Evolutionary conservation across 1,140 invertebrate species (phyloP).

Genomic region (Atta texana): DNA sequence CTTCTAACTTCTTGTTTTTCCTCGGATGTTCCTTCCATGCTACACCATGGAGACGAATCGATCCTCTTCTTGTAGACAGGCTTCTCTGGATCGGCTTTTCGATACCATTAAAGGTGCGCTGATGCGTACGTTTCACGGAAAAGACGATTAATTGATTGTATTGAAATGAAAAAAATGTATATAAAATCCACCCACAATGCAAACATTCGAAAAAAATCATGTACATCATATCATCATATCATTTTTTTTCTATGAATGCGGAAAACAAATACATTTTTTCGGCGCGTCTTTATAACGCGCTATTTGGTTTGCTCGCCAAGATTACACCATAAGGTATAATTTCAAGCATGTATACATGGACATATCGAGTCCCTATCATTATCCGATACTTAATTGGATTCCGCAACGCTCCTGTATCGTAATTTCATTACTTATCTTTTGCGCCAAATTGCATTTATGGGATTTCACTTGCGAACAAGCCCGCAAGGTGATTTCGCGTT

Average conservation of each 20-base stretch:
- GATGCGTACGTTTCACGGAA: conserved; percentile 25
- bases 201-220: neutral
- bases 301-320: neutral
- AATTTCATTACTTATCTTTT: conserved; percentile 60
- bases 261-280: neutral
- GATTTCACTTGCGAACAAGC: conserved; percentile 27
- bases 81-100: conserved; percentile 42
- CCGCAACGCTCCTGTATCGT: conserved; percentile 58
- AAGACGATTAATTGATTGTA: conserved; percentile 33
- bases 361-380: conserved; percentile 43
- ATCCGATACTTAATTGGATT: conserved; percentile 60
- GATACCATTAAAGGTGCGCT: conserved; percentile 55
- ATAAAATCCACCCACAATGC: neutral
- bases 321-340: conserved; percentile 45
- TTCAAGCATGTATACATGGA: conserved; percentile 30
- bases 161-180: neutral
- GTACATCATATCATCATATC: neutral
- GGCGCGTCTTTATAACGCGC: neutral
- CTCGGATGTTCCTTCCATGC: conserved; percentile 28
- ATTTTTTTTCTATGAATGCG: neutral
- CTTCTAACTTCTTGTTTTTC: conserved; percentile 41
- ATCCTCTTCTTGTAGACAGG: conserved; percentile 37
- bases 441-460: conserved; percentile 21
- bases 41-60: conserved; percentile 21
- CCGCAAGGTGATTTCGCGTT: conserved; percentile 19